phyloP scores from a whole-genome alignment of 2,113 vertebrate genomes.

The Pithys albifrons region DNA sequence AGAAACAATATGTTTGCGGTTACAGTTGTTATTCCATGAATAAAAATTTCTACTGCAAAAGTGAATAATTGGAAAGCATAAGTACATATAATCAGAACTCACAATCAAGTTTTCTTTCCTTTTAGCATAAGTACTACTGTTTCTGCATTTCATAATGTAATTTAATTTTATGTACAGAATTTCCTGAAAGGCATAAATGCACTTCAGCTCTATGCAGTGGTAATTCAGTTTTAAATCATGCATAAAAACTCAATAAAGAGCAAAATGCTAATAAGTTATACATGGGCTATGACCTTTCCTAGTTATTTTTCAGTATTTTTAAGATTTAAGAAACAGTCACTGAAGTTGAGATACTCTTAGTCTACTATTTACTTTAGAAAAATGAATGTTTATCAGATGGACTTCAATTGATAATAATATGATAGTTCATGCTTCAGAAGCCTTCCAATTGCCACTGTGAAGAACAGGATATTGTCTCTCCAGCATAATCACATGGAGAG shows the following conservation, averaged over 20 bases:
- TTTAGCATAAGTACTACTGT: background rate
- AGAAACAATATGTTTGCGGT: background rate
- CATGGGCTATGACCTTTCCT: slow-evolving; percentile 40
- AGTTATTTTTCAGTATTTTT: slow-evolving; percentile 41
- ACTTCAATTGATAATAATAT: slow-evolving; percentile 64
- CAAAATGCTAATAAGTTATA: background rate
- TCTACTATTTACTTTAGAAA: slow-evolving; percentile 16
- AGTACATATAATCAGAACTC: background rate
- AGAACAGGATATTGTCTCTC: slow-evolving; percentile 47
- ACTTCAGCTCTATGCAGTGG: slow-evolving; percentile 39
- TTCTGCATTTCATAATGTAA: slow-evolving; percentile 33
- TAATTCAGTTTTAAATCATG: slow-evolving; percentile 64
- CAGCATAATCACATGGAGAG: background rate
- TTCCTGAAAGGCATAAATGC: slow-evolving; percentile 61
- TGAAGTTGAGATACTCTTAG: background rate
- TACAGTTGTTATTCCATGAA: background rate
- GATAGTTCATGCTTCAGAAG: slow-evolving; percentile 76
- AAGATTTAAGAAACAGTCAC: slow-evolving; percentile 1
- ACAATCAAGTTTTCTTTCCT: background rate
- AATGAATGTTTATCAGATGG: slow-evolving; percentile 54
- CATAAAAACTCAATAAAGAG: slow-evolving; percentile 66
- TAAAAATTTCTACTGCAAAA: background rate
- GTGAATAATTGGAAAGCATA: background rate
- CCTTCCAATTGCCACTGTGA: background rate
- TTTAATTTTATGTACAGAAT: slow-evolving; percentile 62